These are phyloP conservation scores for Bombyx mori DNA, from an alignment of 1,140 invertebrate genomes.

Conservation along the genomic window ASM3026992v2 NC_085117.1:14606001-14606500, in stretches of 20 bases:
- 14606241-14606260: no score
- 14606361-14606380: constrained; percentile 53
- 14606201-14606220: no score
- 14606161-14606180: constrained; percentile 38
- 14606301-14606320: no score
- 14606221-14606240: no score
- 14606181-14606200: no score
- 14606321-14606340: constrained; percentile 78
- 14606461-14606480: constrained; percentile 81
- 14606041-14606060: constrained; percentile 60
- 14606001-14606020: constrained; percentile 71
- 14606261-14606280: constrained; percentile 3
- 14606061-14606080: constrained; percentile 66
- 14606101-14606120: constrained; percentile 64
- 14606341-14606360: constrained; percentile 68
- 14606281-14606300: not conserved
- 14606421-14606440: constrained; percentile 79
- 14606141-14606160: constrained; percentile 36
- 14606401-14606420: constrained; percentile 79
- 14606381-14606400: constrained; percentile 79
- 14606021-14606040: constrained; percentile 59
- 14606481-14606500: constrained; percentile 80
- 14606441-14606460: constrained; percentile 83
- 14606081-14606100: constrained; percentile 49
- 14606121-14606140: constrained; percentile 54